Percentiles rank a stretch among this genome's conserved stretches.
Evolutionary conservation across 2,113 vertebrate species (phyloP).

Genomic region (Psittacara wagleri): DNA sequence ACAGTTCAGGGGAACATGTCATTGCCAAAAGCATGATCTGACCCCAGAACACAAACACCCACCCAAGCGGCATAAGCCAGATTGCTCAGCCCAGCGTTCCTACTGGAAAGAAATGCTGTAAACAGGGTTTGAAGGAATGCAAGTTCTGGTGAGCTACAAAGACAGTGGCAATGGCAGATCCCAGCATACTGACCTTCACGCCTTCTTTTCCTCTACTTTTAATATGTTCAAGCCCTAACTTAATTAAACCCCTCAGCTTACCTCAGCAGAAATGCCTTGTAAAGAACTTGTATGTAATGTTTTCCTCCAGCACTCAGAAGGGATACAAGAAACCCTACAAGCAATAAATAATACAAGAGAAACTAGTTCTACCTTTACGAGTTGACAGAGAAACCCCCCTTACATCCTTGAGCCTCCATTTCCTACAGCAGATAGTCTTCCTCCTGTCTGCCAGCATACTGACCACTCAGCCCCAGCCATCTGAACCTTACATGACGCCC

Average conservation of each 20-base stretch:
- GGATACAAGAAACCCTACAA: background rate
- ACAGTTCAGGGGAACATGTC: background rate
- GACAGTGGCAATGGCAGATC: background rate
- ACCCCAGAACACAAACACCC: background rate
- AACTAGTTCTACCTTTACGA: background rate
- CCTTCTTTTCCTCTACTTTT: background rate
- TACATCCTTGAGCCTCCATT: background rate
- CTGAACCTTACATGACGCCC: background rate
- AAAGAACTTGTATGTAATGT: fast-evolving
- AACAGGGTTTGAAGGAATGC: fast-evolving
- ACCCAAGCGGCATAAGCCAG: fast-evolving
- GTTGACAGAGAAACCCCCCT: background rate
- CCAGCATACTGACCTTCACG: background rate
- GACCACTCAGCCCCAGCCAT: background rate
- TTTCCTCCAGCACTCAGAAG: background rate
- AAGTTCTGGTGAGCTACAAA: background rate
- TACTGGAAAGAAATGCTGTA: background rate
- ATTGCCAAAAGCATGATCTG: background rate
- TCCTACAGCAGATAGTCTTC: background rate
- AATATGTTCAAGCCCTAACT: background rate
- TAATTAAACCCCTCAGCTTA: background rate
- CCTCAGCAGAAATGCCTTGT: background rate
- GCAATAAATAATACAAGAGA: background rate
- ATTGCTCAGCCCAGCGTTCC: background rate
- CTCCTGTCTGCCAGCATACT: fast-evolving